Evolutionary conservation across 2,797 vertebrate species (phyloP).

Genomic region (Stomatorhinus walkeri): DNA sequence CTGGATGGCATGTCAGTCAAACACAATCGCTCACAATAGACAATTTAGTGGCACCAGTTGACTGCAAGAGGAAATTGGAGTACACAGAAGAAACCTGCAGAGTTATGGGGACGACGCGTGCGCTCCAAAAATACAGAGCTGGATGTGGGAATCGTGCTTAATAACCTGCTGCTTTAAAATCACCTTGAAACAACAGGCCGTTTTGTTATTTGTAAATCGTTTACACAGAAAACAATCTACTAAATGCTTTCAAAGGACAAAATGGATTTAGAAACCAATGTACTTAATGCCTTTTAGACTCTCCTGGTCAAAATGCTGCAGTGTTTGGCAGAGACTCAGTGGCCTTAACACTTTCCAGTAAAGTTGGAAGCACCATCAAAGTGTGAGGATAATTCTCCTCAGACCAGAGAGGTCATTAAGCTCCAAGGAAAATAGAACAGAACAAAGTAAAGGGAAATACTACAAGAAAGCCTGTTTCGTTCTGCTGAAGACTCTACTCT

Average conservation of each 20-base stretch:
- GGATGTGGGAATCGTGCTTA: neutral
- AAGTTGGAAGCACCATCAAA: neutral
- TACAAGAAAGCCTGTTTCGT: neutral
- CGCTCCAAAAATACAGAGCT: neutral
- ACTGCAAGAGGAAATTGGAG: neutral
- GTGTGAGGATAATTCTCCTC: neutral
- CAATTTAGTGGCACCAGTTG: neutral
- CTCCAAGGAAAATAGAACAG: neutral
- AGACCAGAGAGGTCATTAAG: slow-evolving; percentile 9
- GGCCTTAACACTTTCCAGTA: neutral
- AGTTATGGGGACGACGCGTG: neutral
- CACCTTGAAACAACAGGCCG: neutral
- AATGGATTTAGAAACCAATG: neutral
- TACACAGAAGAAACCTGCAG: neutral
- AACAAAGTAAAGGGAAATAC: neutral
- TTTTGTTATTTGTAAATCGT: neutral
- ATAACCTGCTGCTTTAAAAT: neutral
- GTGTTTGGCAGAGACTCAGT: neutral
- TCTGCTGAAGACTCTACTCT: neutral
- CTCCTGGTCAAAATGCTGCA: neutral
- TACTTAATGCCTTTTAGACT: neutral
- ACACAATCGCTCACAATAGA: neutral
- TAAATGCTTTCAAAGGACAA: neutral
- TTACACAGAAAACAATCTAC: neutral
- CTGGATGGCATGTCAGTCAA: neutral